phyloP scores from a whole-genome alignment of 2,797 vertebrate genomes.

The Aphelocoma californica region DNA sequence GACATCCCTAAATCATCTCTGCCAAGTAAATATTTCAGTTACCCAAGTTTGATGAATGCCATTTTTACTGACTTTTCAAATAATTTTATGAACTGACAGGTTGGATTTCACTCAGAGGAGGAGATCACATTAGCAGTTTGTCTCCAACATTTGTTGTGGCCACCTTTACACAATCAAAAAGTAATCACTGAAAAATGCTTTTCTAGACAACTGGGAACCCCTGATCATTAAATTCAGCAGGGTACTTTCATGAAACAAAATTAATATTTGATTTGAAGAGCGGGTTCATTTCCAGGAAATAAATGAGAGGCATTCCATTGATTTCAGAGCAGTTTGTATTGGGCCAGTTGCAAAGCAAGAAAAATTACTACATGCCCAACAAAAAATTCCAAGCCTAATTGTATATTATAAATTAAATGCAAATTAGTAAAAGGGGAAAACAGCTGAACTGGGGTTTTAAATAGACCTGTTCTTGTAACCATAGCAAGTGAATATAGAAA shows the following conservation, averaged over 20 bases:
- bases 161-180: background rate
- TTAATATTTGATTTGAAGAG: background rate
- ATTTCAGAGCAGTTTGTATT: background rate
- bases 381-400: background rate
- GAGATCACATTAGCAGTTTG: background rate
- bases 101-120: background rate
- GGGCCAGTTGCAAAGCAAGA: background rate
- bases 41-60: background rate
- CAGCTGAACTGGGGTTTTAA: background rate
- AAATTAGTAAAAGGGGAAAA: background rate
- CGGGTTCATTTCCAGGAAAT: background rate
- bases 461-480: background rate
- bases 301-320: background rate
- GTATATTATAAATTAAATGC: background rate
- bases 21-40: slow-evolving; percentile 84
- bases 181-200: background rate
- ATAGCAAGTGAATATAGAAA: background rate
- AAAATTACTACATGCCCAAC: background rate
- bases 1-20: slow-evolving; percentile 98
- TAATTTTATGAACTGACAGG: background rate
- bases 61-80: background rate
- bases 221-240: background rate
- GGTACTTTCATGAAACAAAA: background rate
- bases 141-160: background rate
- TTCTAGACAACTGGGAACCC: background rate